Evolutionary conservation across 2,888 invertebrate genomes (phyloP), one percentile per base, ranked within the genome.

Genomic region (Druceiella hillmani): DNA sequence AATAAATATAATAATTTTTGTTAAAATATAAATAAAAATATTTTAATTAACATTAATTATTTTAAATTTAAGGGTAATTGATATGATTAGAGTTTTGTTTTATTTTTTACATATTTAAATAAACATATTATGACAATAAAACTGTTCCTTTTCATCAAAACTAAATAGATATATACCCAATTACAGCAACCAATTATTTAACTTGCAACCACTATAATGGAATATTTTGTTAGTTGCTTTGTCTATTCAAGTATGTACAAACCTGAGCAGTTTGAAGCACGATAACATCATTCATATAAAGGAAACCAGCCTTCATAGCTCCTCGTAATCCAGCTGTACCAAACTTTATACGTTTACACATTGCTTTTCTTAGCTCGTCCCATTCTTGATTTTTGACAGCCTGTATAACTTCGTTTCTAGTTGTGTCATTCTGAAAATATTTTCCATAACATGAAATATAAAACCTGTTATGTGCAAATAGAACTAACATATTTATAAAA

Each of bases 281-380:
- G 0, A 95, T 94, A 28, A 99, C 75, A 62, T 99, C 98, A 62
- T 99, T 99, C 88, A 99, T 91, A 45, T 85, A 82, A 47, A 79
- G 79, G 62, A 87, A 95, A 1, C 99, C 99, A 10, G 93, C 86
- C 11, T 83, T 87, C 98, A 99, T 98, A 46, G 75, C 75, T 0
- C 87, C 92, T 45, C 99, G 78, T 17, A 99, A 69, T 0, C 98
- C 95, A 1, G 95, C 95, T 1, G 95, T 97, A 11, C 95, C 95
- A 62, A 95, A 95, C 52, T 79, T 71, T 51, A 93, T 74, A 4
- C 95, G 76, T 0, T 55, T 53, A 17, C 83, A 59, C 55, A 95
- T 77, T 9, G 83, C 66, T 44, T 76, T 70, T 5, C 65, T 62
- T 9, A 94, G 59, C 39, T 75, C 73, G 26, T 73, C 69, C 57